A percentile compares a stretch with the other conserved stretches of the same genome.
phyloP scores from a whole-genome alignment of 2,888 invertebrate species.

The Drosophila neonasuta region DNA sequence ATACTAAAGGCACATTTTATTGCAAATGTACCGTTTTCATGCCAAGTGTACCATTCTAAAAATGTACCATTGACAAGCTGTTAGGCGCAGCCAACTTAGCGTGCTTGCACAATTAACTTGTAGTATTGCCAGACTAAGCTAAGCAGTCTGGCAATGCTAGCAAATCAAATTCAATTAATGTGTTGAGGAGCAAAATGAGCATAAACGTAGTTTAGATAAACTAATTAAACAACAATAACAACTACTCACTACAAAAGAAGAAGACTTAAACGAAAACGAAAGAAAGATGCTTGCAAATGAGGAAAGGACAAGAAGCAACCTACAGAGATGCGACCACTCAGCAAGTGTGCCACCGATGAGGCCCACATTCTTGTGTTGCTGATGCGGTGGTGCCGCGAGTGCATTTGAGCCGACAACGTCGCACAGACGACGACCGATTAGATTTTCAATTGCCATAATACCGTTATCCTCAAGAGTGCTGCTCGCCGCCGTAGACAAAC shows the following conservation, averaged over 20 bases:
- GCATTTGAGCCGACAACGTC: slow-evolving; percentile 74
- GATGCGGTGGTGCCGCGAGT: slow-evolving; percentile 65
- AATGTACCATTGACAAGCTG: background rate
- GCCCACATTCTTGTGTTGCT: slow-evolving; percentile 78
- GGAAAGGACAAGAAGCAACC: slow-evolving; percentile 80
- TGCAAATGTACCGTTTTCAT: background rate
- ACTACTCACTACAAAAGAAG: slow-evolving; percentile 18
- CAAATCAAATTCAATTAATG: slow-evolving; percentile 8
- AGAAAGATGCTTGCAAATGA: slow-evolving; percentile 36
- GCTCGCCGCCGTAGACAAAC: slow-evolving; percentile 53
- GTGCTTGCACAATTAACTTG: background rate
- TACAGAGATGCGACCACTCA: slow-evolving; percentile 82
- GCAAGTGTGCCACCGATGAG: slow-evolving; percentile 80
- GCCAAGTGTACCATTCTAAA: background rate
- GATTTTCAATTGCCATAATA: slow-evolving; percentile 81
- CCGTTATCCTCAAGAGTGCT: slow-evolving; percentile 77
- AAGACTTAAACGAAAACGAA: background rate
- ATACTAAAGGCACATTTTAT: background rate
- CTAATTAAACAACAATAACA: slow-evolving; percentile 4
- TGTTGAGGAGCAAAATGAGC: slow-evolving; percentile 1
- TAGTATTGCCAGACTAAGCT: slow-evolving; percentile 22
- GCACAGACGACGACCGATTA: slow-evolving; percentile 79
- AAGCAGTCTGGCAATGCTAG: slow-evolving; percentile 11
- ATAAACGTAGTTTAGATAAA: slow-evolving; percentile 4
- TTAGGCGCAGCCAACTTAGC: slow-evolving; percentile 17